These are phyloP conservation scores for Rhaphigaster nebulosa DNA, from an alignment of 2,888 invertebrate species.

Conservation along the genomic window DNA sequence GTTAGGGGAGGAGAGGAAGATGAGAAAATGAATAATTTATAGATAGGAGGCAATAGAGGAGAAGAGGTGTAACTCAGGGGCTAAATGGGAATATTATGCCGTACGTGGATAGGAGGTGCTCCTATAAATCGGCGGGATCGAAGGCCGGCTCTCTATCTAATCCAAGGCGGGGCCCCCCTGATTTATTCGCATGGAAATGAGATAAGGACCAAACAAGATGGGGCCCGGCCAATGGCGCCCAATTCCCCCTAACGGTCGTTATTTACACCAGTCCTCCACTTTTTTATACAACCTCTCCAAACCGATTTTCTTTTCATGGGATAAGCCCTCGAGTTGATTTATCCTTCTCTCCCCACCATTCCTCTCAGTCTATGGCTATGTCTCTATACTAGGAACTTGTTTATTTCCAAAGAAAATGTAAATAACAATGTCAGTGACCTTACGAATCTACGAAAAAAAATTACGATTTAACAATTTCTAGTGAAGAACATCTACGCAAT, in stretches of 20 bases:
- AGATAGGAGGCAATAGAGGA: constrained; percentile 13
- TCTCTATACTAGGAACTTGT: background rate
- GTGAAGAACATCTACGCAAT: too few species aligned
- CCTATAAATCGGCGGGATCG: constrained; percentile 36
- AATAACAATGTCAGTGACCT: background rate
- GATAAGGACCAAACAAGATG: constrained; percentile 65
- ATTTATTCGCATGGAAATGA: constrained; percentile 65
- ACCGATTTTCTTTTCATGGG: constrained; percentile 48
- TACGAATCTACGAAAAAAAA: background rate
- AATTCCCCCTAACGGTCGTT: constrained; percentile 51
- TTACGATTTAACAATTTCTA: too few species aligned
- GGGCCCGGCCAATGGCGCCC: constrained; percentile 59
- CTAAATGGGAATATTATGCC: constrained; percentile 53
- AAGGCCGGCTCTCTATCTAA: constrained; percentile 18
- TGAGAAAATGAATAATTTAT: constrained; percentile 54
- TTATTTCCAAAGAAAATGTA: background rate
- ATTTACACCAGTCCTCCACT: constrained; percentile 43
- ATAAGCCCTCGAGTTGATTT: constrained; percentile 16
- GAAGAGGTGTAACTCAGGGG: constrained; percentile 50
- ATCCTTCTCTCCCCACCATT: background rate
- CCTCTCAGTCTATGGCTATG: background rate
- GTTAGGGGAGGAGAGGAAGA: background rate
- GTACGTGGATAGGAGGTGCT: constrained; percentile 9
- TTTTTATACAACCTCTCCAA: constrained; percentile 29
- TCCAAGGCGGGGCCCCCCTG: constrained; percentile 53